Percentiles rank a stretch among this genome's conserved stretches.
Evolutionary conservation across 2,113 vertebrate species (phyloP).

Genomic region (Hystrix cristata): DNA sequence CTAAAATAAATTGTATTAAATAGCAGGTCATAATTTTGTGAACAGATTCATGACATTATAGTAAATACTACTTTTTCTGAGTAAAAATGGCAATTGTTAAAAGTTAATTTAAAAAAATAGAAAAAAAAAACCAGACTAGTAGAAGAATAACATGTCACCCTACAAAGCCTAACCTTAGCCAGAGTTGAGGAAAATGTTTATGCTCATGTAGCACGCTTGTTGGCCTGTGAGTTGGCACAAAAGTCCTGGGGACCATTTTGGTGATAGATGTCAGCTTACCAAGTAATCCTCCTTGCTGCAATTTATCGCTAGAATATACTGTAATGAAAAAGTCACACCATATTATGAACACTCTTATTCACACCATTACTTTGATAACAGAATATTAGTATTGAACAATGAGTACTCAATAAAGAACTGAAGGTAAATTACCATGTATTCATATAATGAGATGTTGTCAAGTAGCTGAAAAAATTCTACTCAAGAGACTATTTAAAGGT

Average conservation of each 20-base stretch:
- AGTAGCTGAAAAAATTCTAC: not conserved
- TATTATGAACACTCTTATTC: not conserved
- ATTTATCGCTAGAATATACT: not conserved
- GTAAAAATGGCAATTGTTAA: not conserved
- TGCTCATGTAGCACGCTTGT: not conserved
- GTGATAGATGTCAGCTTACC: not conserved
- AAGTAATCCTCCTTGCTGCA: not conserved
- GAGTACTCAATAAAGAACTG: not conserved
- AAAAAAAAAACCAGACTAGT: not conserved
- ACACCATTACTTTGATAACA: not conserved
- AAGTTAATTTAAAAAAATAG: not conserved
- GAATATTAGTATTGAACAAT: constrained; percentile 20
- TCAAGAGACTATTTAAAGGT: not conserved
- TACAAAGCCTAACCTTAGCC: not conserved
- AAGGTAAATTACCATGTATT: not conserved
- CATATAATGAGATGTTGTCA: not conserved
- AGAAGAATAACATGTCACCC: not conserved
- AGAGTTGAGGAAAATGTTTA: not conserved
- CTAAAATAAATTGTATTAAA: not conserved
- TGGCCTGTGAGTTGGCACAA: not conserved
- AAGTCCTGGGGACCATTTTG: not conserved
- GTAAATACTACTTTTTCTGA: not conserved
- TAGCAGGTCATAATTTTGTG: not conserved
- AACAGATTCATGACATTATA: not conserved
- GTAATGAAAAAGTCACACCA: not conserved